phyloP scores from a whole-genome alignment of 1,140 invertebrate genomes.

The Bombus breviceps region DNA sequence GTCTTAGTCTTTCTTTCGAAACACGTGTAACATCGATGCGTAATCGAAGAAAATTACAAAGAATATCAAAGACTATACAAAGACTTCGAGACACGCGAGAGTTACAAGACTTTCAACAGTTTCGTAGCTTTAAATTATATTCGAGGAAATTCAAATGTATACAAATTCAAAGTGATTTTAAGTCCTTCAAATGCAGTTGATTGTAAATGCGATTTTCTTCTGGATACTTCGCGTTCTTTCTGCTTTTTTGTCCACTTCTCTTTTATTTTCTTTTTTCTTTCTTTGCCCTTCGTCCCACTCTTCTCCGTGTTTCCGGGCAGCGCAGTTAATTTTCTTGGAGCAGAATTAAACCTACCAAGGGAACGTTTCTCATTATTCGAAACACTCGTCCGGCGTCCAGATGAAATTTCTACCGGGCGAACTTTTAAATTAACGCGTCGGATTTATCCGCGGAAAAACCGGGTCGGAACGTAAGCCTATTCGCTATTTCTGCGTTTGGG shows the following conservation, averaged over 20 bases:
- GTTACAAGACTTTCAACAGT: background rate
- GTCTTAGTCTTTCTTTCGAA: too few species aligned
- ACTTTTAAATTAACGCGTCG: background rate
- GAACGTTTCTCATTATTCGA: slow-evolving; percentile 27
- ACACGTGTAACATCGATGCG: too few species aligned
- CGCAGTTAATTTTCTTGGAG: slow-evolving; percentile 9
- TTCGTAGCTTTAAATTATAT: background rate
- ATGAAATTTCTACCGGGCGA: slow-evolving; percentile 6
- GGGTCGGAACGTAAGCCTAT: background rate
- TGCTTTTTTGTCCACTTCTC: background rate
- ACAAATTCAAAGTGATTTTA: background rate
- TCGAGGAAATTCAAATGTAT: background rate
- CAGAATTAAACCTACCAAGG: slow-evolving; percentile 18
- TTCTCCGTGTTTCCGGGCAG: too few species aligned
- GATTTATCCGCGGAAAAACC: background rate
- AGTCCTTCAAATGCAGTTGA: background rate
- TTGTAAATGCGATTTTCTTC: background rate
- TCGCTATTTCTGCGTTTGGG: background rate
- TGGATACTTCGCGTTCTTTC: background rate
- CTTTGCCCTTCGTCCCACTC: background rate
- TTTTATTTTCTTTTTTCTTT: background rate
- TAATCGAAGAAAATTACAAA: too few species aligned
- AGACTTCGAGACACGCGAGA: background rate
- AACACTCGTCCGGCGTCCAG: background rate
- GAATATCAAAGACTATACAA: background rate